Base-by-base conservation (phyloP, 2,888 invertebrate species). In the Harpalus rubripes region DNA sequence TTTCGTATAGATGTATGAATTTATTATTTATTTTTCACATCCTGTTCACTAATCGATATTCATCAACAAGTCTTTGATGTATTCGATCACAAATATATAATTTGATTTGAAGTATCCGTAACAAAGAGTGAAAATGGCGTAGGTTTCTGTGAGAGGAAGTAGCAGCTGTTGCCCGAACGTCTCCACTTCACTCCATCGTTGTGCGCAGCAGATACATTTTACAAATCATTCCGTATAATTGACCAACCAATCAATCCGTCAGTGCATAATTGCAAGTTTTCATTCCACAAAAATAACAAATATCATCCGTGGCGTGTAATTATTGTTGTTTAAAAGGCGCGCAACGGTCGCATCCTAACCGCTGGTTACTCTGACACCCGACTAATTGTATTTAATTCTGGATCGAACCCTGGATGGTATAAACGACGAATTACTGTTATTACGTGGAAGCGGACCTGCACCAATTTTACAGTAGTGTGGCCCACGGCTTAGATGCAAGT, bases 261-360 rank as follows among this genome's bases (percentile, higher is more conserved):
- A 86, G 87, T 83, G 86, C 85, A 85, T 86, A 87, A 86, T 87
- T 86, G 86, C 84, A 86, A 86, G 86, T 87, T 86, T 87, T 86
- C 86, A 86, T 87, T 87, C 86, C 85, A 87, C 86, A 87, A 87
- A 87, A 87, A 87, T 87, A 87, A 87, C 87, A 87, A 87, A 87
- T 87, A 87, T 86, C 87, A 85, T 85, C 79, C 85, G 76, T 86
- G 86, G 86, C 86, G 85, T 87, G 86, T 87, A 87, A 87, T 87
- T 87, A 87, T 85, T 85, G 85, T 87, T 85, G 83, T 83, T 74
- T 83, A 83, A 83, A 72, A 76, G 83, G 72, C 22, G 83, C 72
- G 41, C 68, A 65, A n/a, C 74, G 83, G 39, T 83, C 84, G 65
- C 63, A 78, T 15, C 76, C 52, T 52, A 84, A 78, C 84, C 78